Base-by-base conservation (phyloP, 2,888 invertebrate species). In the Thereva unica region DNA sequence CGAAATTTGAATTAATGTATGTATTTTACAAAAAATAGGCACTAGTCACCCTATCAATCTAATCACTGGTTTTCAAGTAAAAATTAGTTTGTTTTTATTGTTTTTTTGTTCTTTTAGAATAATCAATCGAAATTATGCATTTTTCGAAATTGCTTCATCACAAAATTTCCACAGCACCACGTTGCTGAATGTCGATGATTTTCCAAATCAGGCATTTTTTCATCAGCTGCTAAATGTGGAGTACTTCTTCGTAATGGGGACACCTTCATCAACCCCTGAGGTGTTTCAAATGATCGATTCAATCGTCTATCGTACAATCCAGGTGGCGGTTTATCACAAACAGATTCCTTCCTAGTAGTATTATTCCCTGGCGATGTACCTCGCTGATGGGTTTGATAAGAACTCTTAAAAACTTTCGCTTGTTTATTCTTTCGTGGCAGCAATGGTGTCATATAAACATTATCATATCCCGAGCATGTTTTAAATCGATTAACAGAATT, bases 151-250 rank as follows among this genome's bases (percentile, higher is more conserved):
- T 90, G 89, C 80, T 88, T 88, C 78, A 85, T 82, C 71, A 90
- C 89, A 82, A 90, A 89, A 73, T 88, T 86, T 78, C 90, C 90
- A 80, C 91, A 90, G 80, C 91, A 91, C 90, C 90, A 90, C 70
- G 79, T 80, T 67, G 79, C 80, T 70, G 80, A 79, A 71, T 80
- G 78, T 67, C 80, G 73, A 70, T 78, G 75, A 71, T 73, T 77
- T 69, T 47, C 72, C 65, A 40, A 37, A 45, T 71, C 72, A 5
- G 69, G 71, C 4, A 70, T 69, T 1, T 69, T 71, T 68, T 72
- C 72, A 53, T 73, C 74, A 10, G 72, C 75, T 4, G 76, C 74
- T 69, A 81, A 68, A 50, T 81, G 80, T 1, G 80, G 80, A 47
- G 80, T 80, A 71, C 80, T 80, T 41, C 80, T 75, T 37, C 80